A percentile compares a stretch with the other conserved stretches of the same genome.
These are phyloP conservation scores for Cherax destructor DNA, from an alignment of 1,140 invertebrate species.

Conservation along the genomic window DNA sequence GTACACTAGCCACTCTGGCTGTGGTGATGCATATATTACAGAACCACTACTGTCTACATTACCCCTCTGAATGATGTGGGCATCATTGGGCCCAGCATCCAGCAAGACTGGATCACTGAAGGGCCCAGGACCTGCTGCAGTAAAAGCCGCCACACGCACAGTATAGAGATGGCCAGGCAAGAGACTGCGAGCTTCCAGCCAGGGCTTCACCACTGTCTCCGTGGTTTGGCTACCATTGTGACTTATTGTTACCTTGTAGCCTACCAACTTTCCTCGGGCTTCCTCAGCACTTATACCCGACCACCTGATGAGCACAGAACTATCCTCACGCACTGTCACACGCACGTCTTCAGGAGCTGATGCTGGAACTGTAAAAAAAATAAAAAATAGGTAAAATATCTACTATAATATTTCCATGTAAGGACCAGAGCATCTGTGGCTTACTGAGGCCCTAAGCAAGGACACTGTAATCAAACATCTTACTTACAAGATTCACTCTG, in stretches of 20 bases:
- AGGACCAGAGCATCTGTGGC: no score
- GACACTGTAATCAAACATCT: no score
- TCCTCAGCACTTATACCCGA: slow-evolving; percentile 24
- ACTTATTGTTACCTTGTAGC: slow-evolving; percentile 62
- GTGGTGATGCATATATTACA: slow-evolving; percentile 51
- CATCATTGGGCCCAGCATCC: slow-evolving; percentile 16
- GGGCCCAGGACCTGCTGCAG: slow-evolving; percentile 63
- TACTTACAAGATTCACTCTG: no score
- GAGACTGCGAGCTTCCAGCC: slow-evolving; percentile 63
- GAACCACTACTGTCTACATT: slow-evolving; percentile 18
- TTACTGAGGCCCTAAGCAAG: no score
- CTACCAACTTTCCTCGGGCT: slow-evolving; percentile 55
- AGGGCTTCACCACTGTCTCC: slow-evolving; percentile 54
- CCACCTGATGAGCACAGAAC: slow-evolving; percentile 63
- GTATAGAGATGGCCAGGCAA: slow-evolving; percentile 62
- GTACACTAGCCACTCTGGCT: slow-evolving; percentile 68
- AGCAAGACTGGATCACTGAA: slow-evolving; percentile 57
- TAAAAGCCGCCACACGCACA: slow-evolving; percentile 63
- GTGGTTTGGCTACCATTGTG: slow-evolving; percentile 64
- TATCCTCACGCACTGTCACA: slow-evolving; percentile 44
- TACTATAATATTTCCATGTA: no score
- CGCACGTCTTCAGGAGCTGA: slow-evolving; percentile 49
- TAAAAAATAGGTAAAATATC: neutral
- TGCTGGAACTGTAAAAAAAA: slow-evolving; percentile 43
- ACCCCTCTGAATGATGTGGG: slow-evolving; percentile 26